A percentile compares a stretch with the other conserved stretches of the same genome.
phyloP scores from a whole-genome alignment of 1,140 invertebrate species.

The Varroa destructor region DNA sequence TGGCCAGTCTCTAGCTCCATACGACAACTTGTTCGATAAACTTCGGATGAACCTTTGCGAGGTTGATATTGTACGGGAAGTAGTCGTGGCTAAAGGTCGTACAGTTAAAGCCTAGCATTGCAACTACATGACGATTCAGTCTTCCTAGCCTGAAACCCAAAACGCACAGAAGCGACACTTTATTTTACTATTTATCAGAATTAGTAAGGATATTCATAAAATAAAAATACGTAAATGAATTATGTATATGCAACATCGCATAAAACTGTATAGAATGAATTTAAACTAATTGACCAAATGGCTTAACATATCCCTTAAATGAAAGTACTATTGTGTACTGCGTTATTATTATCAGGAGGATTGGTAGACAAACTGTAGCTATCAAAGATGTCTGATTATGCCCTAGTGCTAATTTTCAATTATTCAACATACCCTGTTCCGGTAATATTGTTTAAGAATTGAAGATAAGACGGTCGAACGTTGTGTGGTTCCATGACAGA shows the following conservation, averaged over 20 bases:
- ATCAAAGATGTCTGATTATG: too few relatives aligned
- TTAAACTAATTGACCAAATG: too few relatives aligned
- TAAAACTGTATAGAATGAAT: too few relatives aligned
- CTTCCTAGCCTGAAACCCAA: not conserved
- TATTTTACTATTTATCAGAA: not conserved
- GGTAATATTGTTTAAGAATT: constrained; percentile 3
- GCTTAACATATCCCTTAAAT: too few relatives aligned
- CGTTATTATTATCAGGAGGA: too few relatives aligned
- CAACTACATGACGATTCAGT: constrained; percentile 10
- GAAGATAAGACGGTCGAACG: not conserved
- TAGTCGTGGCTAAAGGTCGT: not conserved
- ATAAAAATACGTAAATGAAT: not conserved
- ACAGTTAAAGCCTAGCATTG: not conserved
- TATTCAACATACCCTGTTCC: not conserved
- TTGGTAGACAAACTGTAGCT: too few relatives aligned
- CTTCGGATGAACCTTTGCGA: not conserved
- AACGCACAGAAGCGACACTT: not conserved
- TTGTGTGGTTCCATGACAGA: constrained; percentile 1
- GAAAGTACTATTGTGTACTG: too few relatives aligned
- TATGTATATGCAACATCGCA: not conserved
- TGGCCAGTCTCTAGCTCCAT: not conserved
- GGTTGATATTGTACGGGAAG: constrained; percentile 8
- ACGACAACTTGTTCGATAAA: constrained; percentile 6
- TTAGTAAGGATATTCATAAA: not conserved
- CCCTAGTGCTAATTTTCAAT: too few relatives aligned